Evolutionary conservation across 2,888 invertebrate species (phyloP), one percentile per base, ranked within the genome.

Genomic region (Drosophila rubida): DNA sequence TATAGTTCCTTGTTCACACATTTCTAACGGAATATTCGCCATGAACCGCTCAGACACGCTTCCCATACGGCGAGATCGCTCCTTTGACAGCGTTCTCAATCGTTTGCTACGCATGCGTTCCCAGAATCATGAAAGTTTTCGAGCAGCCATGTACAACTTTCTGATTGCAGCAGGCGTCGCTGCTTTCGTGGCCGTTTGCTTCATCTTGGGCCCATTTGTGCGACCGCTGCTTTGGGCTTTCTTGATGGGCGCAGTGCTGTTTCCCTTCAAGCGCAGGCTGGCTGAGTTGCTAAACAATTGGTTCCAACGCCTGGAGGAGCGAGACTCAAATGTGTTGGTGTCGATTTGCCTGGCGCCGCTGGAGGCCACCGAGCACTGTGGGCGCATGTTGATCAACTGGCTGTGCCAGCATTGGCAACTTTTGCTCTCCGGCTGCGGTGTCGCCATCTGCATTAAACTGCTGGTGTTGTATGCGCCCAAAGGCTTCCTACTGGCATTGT

Each of bases 161-260:
- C 71, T 92, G 2, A 90, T 92, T 27, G 90, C 90, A 19, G 90
- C 90, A 1, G 92, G 91, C 4, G 70, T 92, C 7, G 90, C 79
- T 27, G 91, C 92, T 2, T 91, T 91, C 65, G 89, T 90, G 0
- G 96, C 96, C 1, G 93, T 97, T 6, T 97, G 96, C 91, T 94
- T 96, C 70, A 96, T 97, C 76, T 93, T 98, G 27, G 96, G 97
- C 84, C 98, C 98, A 0, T 99, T 98, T 92, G 94, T 99, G 32
- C 96, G 97, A 78, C 98, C 99, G 0, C 92, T 99, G 55, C 94
- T 99, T 79, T 99, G 99, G 99, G 98, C 99, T 0, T 93, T 98
- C 60, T 93, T 99, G 30, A 97, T 98, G 86, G 99, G 99, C n/a
- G 98, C 98, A 0, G 96, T 98, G 37, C 93, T 99, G n/a, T 97